These are phyloP conservation scores for Cyphomyrmex costatus DNA, from an alignment of 1,140 invertebrate species.

Conservation along the genomic window DNA sequence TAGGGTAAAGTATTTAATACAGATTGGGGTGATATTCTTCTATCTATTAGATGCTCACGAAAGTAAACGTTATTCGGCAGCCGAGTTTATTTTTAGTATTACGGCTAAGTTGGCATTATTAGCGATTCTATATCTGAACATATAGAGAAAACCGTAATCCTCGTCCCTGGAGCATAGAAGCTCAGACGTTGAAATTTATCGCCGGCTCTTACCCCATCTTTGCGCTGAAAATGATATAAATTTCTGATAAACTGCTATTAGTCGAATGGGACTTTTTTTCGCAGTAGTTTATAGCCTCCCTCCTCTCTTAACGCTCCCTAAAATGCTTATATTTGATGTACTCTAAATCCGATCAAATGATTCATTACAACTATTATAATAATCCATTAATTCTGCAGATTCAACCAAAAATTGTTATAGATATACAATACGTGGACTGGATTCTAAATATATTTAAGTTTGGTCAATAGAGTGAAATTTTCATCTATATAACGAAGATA, in stretches of 20 bases:
- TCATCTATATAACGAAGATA: conserved; percentile 8
- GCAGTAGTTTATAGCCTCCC: not conserved
- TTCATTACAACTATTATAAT: not conserved
- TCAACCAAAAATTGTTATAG: not conserved
- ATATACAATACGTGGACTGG: not conserved
- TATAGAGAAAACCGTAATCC: conserved; percentile 46
- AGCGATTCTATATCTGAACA: conserved; percentile 45
- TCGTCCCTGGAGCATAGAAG: conserved; percentile 31
- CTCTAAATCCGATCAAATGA: not conserved
- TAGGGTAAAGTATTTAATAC: not conserved
- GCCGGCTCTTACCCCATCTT: conserved; percentile 7
- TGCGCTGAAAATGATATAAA: conserved; percentile 38
- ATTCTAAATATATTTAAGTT: conserved; percentile 17
- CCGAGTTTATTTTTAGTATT: conserved; percentile 59
- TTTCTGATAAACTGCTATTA: conserved; percentile 43
- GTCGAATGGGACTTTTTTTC: not conserved
- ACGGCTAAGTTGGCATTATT: conserved; percentile 55
- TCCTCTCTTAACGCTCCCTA: not conserved
- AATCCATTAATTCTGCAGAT: too few species aligned
- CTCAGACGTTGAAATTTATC: conserved; percentile 43
- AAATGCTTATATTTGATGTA: conserved; percentile 7
- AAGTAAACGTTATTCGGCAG: conserved; percentile 28
- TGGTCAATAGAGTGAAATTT: conserved; percentile 14
- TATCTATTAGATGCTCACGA: not conserved
- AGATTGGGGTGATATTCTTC: not conserved